Evolutionary conservation across 2,797 vertebrate species (phyloP), one percentile per base, ranked within the genome.

Genomic region (Bradypus variegatus): DNA sequence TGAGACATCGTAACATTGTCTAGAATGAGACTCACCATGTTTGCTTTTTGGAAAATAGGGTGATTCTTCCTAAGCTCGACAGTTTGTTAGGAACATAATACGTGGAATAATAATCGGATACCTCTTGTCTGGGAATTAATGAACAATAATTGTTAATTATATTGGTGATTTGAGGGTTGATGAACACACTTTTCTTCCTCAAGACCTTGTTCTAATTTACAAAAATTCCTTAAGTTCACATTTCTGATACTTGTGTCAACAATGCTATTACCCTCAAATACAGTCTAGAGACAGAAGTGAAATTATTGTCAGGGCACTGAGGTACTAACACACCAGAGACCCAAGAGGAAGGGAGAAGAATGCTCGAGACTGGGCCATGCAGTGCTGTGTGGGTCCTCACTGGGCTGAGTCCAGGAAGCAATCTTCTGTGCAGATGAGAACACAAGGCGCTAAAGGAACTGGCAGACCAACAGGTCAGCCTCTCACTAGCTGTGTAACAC

Each of bases 161-260:
- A 53, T 67, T n/a, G 4, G 13, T 85, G n/a, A 70, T 70, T 85
- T 55, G 27, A 31, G 48, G 33, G 23, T 38, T 53, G n/a, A 36
- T 16, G 21, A 33, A 31, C 45, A 75, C n/a, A 31, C 18, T 12
- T 19, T 45, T 79, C 38, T 75, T 80, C 50, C 67, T 81, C 60
- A n/a, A 81, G 69, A 48, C 64, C 60, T 92, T 81, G 72, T 70
- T 92, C 60, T 87, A 75, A 76, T 62, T 80, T 76, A 21, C 29
- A 50, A 83, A 8, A 25, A 12, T 58, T 27, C 50, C 67, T 76
- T 86, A 8, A 62, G 38, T 58, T 84, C 73, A 25, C 50, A 18
- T 58, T 58, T 80, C 23, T 86, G 21, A 60, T 87, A 38, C 48
- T 65, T 62, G 6, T 21, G 79, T 78, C 50, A 75, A 73, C 48